These are phyloP conservation scores for Drosophila histrio DNA, from an alignment of 2,888 invertebrate species.

Conservation along the genomic window DNA sequence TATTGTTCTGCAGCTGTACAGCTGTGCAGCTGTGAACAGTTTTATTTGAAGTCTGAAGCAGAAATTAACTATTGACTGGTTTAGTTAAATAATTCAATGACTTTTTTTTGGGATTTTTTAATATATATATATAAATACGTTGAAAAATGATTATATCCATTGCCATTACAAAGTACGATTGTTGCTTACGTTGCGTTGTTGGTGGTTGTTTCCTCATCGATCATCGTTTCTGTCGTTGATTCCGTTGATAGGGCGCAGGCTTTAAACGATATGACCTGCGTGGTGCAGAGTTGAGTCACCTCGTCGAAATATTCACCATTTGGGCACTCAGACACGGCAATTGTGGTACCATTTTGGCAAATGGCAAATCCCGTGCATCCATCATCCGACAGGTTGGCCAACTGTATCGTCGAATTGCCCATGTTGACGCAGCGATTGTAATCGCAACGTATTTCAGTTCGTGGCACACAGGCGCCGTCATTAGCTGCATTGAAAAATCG, in stretches of 20 bases:
- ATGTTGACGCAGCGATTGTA: constrained; percentile 76
- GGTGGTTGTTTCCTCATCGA: constrained; percentile 35
- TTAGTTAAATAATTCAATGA: too few species aligned
- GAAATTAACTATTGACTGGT: too few species aligned
- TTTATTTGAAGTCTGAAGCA: too few species aligned
- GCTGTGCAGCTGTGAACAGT: too few species aligned
- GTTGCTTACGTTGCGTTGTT: constrained; percentile 9
- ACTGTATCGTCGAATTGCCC: constrained; percentile 65
- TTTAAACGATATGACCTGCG: constrained; percentile 59
- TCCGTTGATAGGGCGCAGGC: constrained; percentile 63
- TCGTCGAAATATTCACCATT: constrained; percentile 75
- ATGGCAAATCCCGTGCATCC: constrained; percentile 73
- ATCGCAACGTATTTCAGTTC: constrained; percentile 59
- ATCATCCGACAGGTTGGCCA: constrained; percentile 76
- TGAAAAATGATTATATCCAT: not conserved
- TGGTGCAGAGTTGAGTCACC: constrained; percentile 72
- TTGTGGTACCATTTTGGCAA: constrained; percentile 74
- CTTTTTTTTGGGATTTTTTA: too few species aligned
- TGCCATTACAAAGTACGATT: not conserved
- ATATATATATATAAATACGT: not conserved
- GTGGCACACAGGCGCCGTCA: constrained; percentile 75
- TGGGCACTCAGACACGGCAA: constrained; percentile 72
- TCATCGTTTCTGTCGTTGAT: constrained; percentile 24
- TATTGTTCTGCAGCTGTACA: too few species aligned
- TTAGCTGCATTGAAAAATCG: constrained; percentile 66